Base-by-base conservation (phyloP, 2,797 vertebrate species). In the Fratercula arctica region DNA sequence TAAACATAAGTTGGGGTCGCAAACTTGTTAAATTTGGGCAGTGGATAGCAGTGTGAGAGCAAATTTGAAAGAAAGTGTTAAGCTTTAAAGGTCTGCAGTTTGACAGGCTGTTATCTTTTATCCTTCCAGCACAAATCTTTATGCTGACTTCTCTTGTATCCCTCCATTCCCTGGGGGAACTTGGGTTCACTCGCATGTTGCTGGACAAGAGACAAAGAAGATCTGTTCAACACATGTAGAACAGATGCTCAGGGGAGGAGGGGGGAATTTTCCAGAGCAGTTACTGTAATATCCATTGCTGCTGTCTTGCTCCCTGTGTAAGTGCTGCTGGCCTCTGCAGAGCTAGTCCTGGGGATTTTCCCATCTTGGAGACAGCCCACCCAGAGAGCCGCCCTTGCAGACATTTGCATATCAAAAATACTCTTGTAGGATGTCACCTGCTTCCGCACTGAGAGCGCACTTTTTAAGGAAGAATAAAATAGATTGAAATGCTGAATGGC, bases 151-250 rank as follows among this genome's bases (percentile, higher is more conserved):
- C 91, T 95, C 96, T 94, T 92, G 95, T 95, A 97, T 72, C 83
- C 75, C 57, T 93, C 57, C 69, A 67, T 74, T 97, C 94, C 97
- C 95, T 67, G 64, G 96, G 94, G 95, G 93, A 96, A 51, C 87
- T 69, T 0, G 20, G 84, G 94, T 97, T 97, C 95, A 89, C 81
- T 95, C 17, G 25, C 77, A 93, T 91, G 87, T 84, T 95, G 69
- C 94, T 94, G 97, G 96, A 95, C 97, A 96, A 72, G 93, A 96
- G 94, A 97, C 95, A 97, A 95, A 84, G 89, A 93, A 53, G 87
- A 95, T 97, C 96, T 97, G 95, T 88, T 94, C 48, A 90, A 95
- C 98, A 98, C 93, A 76, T 98, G 98, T 89, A 91, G 92, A 97
- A 74, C 98, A 98, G 98, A 98, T 97, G 98, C 95, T 63, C 77